Evolutionary conservation across 2,113 vertebrate species (phyloP).

Genomic region (Blennius ocellaris): DNA sequence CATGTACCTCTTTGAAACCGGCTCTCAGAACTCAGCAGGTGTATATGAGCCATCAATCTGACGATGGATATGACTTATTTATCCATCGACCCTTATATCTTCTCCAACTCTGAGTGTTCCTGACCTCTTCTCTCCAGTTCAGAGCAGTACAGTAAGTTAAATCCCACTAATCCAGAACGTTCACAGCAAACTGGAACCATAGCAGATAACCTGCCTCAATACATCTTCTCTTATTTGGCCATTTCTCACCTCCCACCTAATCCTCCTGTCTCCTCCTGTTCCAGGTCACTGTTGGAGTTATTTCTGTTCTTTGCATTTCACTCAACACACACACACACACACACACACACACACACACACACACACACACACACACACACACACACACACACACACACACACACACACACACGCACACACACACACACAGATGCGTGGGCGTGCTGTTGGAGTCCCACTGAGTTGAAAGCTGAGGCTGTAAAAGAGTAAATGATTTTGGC

Average conservation of each 20-base stretch:
- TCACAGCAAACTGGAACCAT: conserved; percentile 14
- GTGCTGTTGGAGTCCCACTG: conserved; percentile 32
- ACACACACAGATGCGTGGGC: conserved; percentile 1
- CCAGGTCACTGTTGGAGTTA: conserved; percentile 21
- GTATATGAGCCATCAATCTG: neutral
- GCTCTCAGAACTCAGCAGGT: conserved; percentile 17
- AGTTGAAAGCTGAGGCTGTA: conserved; percentile 53
- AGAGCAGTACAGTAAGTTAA: conserved; percentile 13
- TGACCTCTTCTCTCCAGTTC: conserved; percentile 21
- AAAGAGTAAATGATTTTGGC: conserved; percentile 56
- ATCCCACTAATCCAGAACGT: neutral
- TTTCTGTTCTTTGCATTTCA: conserved; percentile 32
- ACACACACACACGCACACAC: conserved; percentile 22
- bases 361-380: conserved; percentile 18
- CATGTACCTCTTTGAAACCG: neutral
- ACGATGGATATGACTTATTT: conserved; percentile 1
- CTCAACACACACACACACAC: conserved; percentile 10
- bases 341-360: conserved; percentile 18
- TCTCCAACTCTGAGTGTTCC: conserved; percentile 11
- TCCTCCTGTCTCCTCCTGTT: conserved; percentile 12
- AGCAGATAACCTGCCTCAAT: conserved; percentile 18
- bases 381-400: conserved; percentile 4
- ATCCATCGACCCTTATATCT: conserved; percentile 30
- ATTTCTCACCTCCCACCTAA: conserved; percentile 6
- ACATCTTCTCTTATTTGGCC: conserved; percentile 31